Base-by-base conservation (phyloP, 2,888 invertebrate genomes). In the Phyllotreta striolata region DNA sequence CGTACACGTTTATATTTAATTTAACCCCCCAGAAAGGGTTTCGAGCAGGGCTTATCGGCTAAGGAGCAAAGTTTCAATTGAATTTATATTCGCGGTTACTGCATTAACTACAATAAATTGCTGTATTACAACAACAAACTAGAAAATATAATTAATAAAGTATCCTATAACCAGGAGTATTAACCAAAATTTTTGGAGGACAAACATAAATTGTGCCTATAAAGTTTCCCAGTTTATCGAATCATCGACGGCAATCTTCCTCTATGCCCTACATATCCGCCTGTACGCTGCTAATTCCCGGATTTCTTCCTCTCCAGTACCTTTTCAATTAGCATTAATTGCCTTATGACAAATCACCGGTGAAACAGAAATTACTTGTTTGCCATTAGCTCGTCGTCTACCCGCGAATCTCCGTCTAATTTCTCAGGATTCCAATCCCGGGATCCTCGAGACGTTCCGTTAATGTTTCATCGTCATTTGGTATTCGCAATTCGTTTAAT, bases 311-410 rank as follows among this genome's bases (percentile, higher is more conserved):
- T 47, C 52, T 39, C 44, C 47, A 34, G 58, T 37, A 49, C 41
- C 38, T 46, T 38, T 55, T 59, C 59, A 55, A 59, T 62, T 62
- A 55, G 49, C 12, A 59, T 59, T 59, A 55, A 59, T 59, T 55
- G 57, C 47, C 55, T 49, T 59, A 55, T 49, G 59, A 63, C 47
- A 55, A 63, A 63, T 59, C 38, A 49, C 43, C 49, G 14, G 12
- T 52, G 34, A 54, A 63, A 57, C 62, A 47, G 47, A 24, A 47
- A 47, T 47, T 14, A 47, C 47, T 47, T 47, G 47, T 47, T 47
- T 47, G 13, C 14, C 47, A 47, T 13, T 24, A 47, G 47, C 24
- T 47, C 14, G 47, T 47, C 34, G 34, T 2, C 24, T 47, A 3
- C 13, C 5, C 24, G 24, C 7, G 34, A 47, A 24, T 24, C 24